Base-by-base conservation (phyloP, 2,888 invertebrate species). In the Myopa tessellatipennis region DNA sequence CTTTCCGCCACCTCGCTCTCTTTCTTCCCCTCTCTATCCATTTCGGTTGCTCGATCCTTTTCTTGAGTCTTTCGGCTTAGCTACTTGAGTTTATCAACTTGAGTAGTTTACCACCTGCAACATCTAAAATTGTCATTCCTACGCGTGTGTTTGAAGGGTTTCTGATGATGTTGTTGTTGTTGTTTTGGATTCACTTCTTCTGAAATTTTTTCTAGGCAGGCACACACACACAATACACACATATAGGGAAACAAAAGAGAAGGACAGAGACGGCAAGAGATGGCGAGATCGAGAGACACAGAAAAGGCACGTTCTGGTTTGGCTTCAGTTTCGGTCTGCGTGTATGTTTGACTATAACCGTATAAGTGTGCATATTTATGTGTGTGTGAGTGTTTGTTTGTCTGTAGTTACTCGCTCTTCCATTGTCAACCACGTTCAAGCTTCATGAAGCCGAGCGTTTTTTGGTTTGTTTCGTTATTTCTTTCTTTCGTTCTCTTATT, bases 91-190 rank as follows among this genome's bases (percentile, higher is more conserved):
- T n/a, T n/a, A 36, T 40, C 68, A 38, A 6, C 3, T 16, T 65
- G 55, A 55, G 16, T 76, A 52, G 61, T 76, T 68, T 74, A 55
- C 45, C 65, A 74, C 65, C 63, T 36, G 74, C 68, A 68, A 58
- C 55, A 52, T 67, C 74, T 74, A 74, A 74, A 74, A 55, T 55
- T 74, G 74, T 74, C 74, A 73, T 73, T 73, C 60, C 18, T 45
- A 50, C 63, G 74, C 74, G 63, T 74, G 26, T 45, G 50, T 50
- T 12, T 38, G 18, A 34, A 36, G 36, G 36, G 34, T 63, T 63
- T 18, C n/a, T 1, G 2, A 26, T 26, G 26, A 40, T 36, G 71
- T 34, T 55, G 71, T 58, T 36, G 71, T 34, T 55, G 71, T 58
- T 65, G 16, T 74, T 73, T 12, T 63, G 6, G 26, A 65, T 50